Evolutionary conservation across 2,113 vertebrate genomes (phyloP).

Genomic region (Crotalus viridis): DNA sequence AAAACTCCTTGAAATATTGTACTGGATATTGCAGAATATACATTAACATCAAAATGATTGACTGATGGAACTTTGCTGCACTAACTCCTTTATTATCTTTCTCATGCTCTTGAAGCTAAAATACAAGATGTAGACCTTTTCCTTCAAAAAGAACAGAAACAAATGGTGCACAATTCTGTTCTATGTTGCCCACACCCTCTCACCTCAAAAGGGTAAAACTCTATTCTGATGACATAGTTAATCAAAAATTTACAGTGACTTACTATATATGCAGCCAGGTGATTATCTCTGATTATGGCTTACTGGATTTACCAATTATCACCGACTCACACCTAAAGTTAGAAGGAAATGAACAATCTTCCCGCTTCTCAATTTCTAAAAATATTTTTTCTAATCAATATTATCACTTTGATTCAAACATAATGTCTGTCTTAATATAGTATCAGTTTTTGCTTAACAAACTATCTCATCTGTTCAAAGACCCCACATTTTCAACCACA

Average conservation of each 20-base stretch:
- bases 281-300: not conserved
- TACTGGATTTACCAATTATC: conserved; percentile 32
- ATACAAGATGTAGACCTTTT: not conserved
- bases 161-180: not conserved
- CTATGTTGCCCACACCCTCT: not conserved
- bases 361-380: conserved; percentile 17
- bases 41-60: not conserved
- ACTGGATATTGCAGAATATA: not conserved
- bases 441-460: conserved; percentile 24
- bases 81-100: not conserved
- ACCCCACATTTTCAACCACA: not conserved
- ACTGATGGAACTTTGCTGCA: not conserved
- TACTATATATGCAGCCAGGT: conserved; percentile 13
- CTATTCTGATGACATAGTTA: conserved; percentile 16
- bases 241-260: conserved; percentile 7
- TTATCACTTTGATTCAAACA: conserved; percentile 22
- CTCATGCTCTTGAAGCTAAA: not conserved
- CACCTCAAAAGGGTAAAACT: not conserved
- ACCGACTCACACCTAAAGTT: conserved; percentile 11
- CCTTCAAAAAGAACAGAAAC: not conserved
- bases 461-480: not conserved
- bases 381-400: not conserved
- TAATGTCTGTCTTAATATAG: conserved; percentile 19
- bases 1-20: not conserved
- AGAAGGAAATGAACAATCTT: conserved; percentile 3